Evolutionary conservation across 2,888 invertebrate genomes (phyloP).

Genomic region (Hirtodrosophila alboralis): DNA sequence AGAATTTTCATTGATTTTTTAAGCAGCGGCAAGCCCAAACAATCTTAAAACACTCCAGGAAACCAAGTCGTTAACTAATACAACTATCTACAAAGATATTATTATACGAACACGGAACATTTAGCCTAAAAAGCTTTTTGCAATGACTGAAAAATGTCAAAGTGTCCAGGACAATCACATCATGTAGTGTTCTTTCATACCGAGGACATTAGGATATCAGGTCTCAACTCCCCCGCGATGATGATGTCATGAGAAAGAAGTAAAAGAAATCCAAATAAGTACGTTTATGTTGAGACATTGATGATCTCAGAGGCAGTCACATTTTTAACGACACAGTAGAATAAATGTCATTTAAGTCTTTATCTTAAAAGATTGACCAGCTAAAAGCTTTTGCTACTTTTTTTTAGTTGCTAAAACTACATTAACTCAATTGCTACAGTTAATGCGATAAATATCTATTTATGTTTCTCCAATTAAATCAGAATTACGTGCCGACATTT

Average conservation of each 20-base stretch:
- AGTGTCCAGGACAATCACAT: constrained; percentile 36
- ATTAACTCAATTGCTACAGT: background rate
- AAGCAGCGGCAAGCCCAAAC: constrained; percentile 1
- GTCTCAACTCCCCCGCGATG: constrained; percentile 2
- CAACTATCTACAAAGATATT: constrained; percentile 39
- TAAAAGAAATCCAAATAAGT: constrained; percentile 43
- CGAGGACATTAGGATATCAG: constrained; percentile 35
- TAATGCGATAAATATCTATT: too few relatives aligned
- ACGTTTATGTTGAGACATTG: constrained; percentile 45
- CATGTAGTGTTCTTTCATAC: constrained; percentile 34
- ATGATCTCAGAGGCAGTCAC: constrained; percentile 44
- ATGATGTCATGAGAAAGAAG: constrained; percentile 44
- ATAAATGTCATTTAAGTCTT: constrained; percentile 19
- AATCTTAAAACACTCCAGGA: constrained; percentile 8
- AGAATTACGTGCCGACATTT: too few relatives aligned
- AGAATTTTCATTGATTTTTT: constrained; percentile 40
- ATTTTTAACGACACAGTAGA: constrained; percentile 8
- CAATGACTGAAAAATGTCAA: constrained; percentile 50
- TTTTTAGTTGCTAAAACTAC: constrained; percentile 1
- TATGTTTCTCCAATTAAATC: too few relatives aligned
- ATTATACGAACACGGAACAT: constrained; percentile 41
- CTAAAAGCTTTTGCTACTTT: constrained; percentile 32
- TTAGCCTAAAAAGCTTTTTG: constrained; percentile 52
- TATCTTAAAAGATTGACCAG: constrained; percentile 28
- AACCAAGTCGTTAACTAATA: constrained; percentile 22